Percentiles rank a stretch among this genome's conserved stretches.
phyloP scores from a whole-genome alignment of 2,113 vertebrate species.

The Phrynosoma blainvillii region DNA sequence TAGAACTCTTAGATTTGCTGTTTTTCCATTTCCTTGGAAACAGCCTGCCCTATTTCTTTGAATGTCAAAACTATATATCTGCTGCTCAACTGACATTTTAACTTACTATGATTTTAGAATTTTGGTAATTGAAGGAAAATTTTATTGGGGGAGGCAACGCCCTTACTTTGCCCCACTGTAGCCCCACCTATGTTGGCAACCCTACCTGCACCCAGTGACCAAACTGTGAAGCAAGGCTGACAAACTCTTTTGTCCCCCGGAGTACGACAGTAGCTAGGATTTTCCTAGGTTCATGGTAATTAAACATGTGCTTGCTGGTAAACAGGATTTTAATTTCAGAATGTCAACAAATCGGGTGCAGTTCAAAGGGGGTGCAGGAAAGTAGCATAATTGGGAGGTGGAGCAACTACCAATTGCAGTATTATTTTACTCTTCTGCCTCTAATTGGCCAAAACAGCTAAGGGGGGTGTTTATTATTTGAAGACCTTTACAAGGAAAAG shows the following conservation, averaged over 20 bases:
- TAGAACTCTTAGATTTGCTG: background rate
- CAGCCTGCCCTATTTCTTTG: no score
- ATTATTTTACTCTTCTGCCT: conserved; percentile 30
- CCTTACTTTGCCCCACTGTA: no score
- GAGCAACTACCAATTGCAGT: background rate
- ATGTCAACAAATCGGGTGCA: conserved; percentile 18
- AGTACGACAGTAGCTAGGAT: conserved; percentile 27
- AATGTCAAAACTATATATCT: no score
- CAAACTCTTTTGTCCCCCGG: background rate
- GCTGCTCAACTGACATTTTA: no score
- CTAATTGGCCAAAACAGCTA: conserved; percentile 20
- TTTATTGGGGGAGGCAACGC: no score
- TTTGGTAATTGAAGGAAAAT: no score
- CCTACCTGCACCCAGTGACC: background rate
- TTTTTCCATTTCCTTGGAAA: background rate
- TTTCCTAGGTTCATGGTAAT: conserved; percentile 5
- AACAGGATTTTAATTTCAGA: conserved; percentile 45
- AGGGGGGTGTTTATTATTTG: conserved; percentile 48
- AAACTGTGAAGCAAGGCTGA: background rate
- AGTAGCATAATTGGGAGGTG: conserved; percentile 6
- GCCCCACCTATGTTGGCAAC: background rate
- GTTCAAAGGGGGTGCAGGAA: conserved; percentile 12
- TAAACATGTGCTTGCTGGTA: conserved; percentile 40
- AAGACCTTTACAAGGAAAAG: conserved; percentile 46
- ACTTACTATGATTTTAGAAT: no score